Evolutionary conservation across 2,888 invertebrate genomes (phyloP), one percentile per base, ranked within the genome.

Genomic region (Agrilus cyanescens): DNA sequence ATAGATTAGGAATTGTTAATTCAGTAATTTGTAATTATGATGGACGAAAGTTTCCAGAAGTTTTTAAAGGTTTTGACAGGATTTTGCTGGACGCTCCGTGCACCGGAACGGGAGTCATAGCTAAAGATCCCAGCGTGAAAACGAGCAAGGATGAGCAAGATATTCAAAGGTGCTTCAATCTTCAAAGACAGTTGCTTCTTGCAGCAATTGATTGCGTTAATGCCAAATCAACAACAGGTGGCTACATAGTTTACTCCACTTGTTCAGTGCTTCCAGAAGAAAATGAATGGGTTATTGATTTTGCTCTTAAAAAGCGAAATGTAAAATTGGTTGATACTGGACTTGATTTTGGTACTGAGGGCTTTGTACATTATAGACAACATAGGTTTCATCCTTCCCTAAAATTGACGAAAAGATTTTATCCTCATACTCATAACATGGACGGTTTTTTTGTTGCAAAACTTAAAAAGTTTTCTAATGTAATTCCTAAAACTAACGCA

Each of bases 401-500:
- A 65, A 89, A 88, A 59, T 66, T 90, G 44, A 86, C 93, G 0
- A 78, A 82, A 61, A 74, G 98, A 40, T 95, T 90, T 69, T 99
- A 98, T 69, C 98, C 98, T 0, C 98, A 99, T 63, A 84, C 86
- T 3, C 94, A 98, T 63, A 99, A 99, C 63, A 90, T 98, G 86
- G 98, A 99, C 68, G 98, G 98, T 4, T 99, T 99, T 67, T 99
- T 85, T 70, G 95, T 99, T 2, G 96, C 96, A 1, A 99, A 99
- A 69, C 67, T 99, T 12, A 93, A 94, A 69, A 99, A 99, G 62
- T 85, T 95, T 63, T 90, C 89, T 0, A 90, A 95, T 69, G 74
- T 78, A 32, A 72, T 77, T 68, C 50, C 70, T 51, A 54, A 63
- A 46, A 45, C 57, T 45, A 46, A 41, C 6, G 50, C 53, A 18